A percentile compares a stretch with the other conserved stretches of the same genome.
These are phyloP conservation scores for Exaiptasia diaphana DNA, from an alignment of 64 coral and sea anemone genomes.

Conservation along the genomic window DNA sequence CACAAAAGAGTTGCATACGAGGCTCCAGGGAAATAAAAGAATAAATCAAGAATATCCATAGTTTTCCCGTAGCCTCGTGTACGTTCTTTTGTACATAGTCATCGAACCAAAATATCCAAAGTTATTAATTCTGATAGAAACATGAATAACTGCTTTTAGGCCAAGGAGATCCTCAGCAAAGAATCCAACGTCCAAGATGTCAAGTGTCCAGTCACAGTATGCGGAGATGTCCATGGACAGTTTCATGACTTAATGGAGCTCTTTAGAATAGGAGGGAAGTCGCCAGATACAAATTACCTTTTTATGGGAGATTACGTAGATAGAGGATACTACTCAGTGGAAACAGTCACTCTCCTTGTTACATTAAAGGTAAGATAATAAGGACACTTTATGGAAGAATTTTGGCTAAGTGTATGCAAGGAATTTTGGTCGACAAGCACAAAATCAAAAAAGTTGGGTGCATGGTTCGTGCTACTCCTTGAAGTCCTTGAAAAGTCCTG, in stretches of 20 bases:
- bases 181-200: conserved; percentile 98
- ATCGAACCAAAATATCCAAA: too few species aligned
- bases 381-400: not conserved
- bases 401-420: not conserved
- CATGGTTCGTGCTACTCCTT: too few species aligned
- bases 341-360: conserved; percentile 88
- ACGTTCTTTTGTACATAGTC: too few species aligned
- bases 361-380: conserved; percentile 69
- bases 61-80: too few species aligned
- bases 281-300: conserved; percentile 97
- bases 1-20: too few species aligned
- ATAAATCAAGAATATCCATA: too few species aligned
- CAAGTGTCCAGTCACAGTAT: conserved; percentile 95
- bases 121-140: too few species aligned
- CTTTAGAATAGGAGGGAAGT: conserved; percentile 94
- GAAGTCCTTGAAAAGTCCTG: too few species aligned
- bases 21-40: too few species aligned
- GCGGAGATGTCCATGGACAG: conserved; percentile 99
- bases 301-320: conserved; percentile 99
- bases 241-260: conserved; percentile 99
- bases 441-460: too few species aligned
- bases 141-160: too few species aligned
- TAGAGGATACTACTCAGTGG: conserved; percentile 96
- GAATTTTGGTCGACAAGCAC: too few species aligned
- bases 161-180: conserved; percentile 96